A percentile compares a stretch with the other conserved stretches of the same genome.
Conservation (phyloP, 2,888 invertebrate genomes). For the Tiphia femorata region DNA sequence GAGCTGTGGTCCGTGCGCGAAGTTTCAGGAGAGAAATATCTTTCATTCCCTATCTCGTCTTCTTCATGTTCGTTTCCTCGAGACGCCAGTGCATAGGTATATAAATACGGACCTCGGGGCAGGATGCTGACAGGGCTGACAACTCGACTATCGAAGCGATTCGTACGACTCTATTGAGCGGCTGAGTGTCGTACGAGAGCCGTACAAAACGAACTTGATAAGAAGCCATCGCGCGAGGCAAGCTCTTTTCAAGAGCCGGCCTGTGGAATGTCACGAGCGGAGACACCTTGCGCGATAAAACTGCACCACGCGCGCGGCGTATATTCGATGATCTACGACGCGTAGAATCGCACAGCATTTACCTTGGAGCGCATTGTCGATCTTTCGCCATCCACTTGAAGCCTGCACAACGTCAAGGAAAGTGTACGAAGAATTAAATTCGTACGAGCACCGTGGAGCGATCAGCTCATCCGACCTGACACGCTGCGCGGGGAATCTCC, state of each 20-base stretch:
- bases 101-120: conserved; percentile 26
- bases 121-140: conserved; percentile 55
- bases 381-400: too few species aligned
- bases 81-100: conserved; percentile 13
- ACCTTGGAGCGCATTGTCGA: too few species aligned
- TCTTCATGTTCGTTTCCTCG: conserved; percentile 16
- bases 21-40: too few species aligned
- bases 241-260: conserved; percentile 42
- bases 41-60: conserved; percentile 3
- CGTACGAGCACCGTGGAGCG: too few species aligned
- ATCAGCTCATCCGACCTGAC: too few species aligned
- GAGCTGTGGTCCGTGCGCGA: neutral
- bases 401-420: too few species aligned
- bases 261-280: conserved; percentile 20
- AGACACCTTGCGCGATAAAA: conserved; percentile 37
- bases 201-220: conserved; percentile 55
- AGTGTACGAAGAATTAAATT: too few species aligned
- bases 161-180: conserved; percentile 51
- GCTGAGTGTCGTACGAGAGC: conserved; percentile 45
- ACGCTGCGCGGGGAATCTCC: too few species aligned
- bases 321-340: neutral
- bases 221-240: conserved; percentile 36
- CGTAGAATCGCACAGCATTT: too few species aligned
- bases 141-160: conserved; percentile 54
- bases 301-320: neutral